These are phyloP conservation scores for Microctenopoma stevenorrisi DNA, from an alignment of 2,797 vertebrate genomes.

Conservation along the genomic window DNA sequence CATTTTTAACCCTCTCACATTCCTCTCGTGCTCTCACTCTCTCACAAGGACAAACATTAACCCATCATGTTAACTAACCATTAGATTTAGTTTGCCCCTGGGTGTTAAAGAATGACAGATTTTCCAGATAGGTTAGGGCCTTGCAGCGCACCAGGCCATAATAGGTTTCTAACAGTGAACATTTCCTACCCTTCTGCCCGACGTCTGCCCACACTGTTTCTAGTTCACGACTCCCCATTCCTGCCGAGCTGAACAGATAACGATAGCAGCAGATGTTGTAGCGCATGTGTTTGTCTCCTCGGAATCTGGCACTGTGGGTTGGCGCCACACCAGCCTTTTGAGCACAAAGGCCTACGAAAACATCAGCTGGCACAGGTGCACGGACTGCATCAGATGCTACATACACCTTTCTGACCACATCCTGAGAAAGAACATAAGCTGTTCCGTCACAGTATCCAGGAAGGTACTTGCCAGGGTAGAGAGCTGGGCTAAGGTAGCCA, in stretches of 20 bases:
- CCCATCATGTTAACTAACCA: not conserved
- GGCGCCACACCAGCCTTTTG: conserved; percentile 85
- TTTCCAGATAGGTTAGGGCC: conserved; percentile 89
- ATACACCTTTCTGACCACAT: conserved; percentile 89
- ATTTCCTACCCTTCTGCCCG: conserved; percentile 64
- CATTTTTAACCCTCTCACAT: not conserved
- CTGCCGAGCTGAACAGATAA: conserved; percentile 90
- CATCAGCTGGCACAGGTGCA: conserved; percentile 75
- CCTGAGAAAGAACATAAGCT: conserved; percentile 89
- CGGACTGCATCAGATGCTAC: conserved; percentile 81
- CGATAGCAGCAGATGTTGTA: conserved; percentile 95
- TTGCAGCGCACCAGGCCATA: conserved; percentile 91
- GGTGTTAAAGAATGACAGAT: conserved; percentile 78
- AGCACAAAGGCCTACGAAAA: conserved; percentile 89
- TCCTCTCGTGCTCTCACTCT: not conserved
- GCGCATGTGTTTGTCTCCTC: conserved; percentile 86
- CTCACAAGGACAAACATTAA: not conserved
- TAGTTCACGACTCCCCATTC: conserved; percentile 76
- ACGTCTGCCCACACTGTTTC: conserved; percentile 86
- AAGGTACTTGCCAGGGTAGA: conserved; percentile 85
- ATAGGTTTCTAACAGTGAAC: conserved; percentile 89
- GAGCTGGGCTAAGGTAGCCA: conserved; percentile 77
- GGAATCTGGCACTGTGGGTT: conserved; percentile 90
- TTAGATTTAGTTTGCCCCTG: conserved; percentile 5
- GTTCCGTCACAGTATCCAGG: conserved; percentile 89